Evolutionary conservation across 2,797 vertebrate species (phyloP).

Genomic region (Alca torda): DNA sequence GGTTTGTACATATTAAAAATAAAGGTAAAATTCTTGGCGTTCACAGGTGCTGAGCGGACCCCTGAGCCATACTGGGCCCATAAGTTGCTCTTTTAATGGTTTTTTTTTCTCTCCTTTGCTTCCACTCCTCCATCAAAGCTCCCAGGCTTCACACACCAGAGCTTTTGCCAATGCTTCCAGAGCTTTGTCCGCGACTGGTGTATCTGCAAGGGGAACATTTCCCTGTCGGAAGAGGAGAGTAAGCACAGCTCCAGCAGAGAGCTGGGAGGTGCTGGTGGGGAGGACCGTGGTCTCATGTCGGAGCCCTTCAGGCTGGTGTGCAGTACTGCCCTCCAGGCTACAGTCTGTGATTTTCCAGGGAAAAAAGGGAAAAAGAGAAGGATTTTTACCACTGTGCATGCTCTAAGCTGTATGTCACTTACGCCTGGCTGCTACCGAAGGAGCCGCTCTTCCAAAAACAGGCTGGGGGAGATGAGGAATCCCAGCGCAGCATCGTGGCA

Average conservation of each 20-base stretch:
- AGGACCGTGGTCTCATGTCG: accelerated
- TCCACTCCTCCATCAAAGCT: neutral
- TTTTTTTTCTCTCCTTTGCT: neutral
- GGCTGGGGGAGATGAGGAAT: accelerated
- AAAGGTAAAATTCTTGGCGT: neutral
- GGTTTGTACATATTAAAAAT: neutral
- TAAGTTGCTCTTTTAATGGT: neutral
- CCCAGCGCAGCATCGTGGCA: accelerated
- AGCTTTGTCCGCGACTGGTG: neutral
- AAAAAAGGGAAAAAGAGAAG: neutral
- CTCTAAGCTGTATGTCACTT: neutral
- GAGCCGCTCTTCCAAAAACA: neutral
- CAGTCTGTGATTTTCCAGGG: neutral
- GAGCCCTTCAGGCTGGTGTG: accelerated
- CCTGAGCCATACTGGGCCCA: neutral
- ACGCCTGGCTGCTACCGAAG: neutral
- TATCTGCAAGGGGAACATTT: neutral
- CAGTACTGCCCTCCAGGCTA: neutral
- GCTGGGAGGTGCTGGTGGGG: neutral
- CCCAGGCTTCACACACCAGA: neutral
- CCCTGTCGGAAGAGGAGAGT: neutral
- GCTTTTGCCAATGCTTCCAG: neutral
- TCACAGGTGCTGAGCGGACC: accelerated
- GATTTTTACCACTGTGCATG: neutral
- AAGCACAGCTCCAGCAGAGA: neutral